Evolutionary conservation across 2,113 vertebrate species (phyloP).

Genomic region (Apaloderma vittatum): DNA sequence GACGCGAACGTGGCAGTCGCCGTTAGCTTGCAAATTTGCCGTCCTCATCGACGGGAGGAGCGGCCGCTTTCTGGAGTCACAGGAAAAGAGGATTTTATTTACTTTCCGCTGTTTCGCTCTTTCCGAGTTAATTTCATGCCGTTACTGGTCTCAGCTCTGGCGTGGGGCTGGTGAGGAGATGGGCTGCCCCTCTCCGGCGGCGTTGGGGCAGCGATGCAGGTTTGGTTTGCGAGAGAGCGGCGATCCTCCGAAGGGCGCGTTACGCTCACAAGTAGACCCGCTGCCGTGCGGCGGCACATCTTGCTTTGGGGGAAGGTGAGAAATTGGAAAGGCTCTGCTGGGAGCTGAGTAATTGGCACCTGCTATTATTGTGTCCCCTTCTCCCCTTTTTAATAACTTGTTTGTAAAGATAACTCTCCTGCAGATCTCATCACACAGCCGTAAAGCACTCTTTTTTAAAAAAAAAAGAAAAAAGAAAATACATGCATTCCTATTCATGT

Average conservation of each 20-base stretch:
- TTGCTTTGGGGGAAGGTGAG: constrained; percentile 70
- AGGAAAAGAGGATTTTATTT: neutral
- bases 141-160: neutral
- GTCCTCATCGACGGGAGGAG: neutral
- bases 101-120: neutral
- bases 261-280: neutral
- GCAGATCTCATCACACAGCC: constrained; percentile 28
- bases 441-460: neutral
- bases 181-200: neutral
- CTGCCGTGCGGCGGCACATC: constrained; percentile 29
- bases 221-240: neutral
- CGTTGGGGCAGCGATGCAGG: neutral
- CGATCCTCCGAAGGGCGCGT: neutral
- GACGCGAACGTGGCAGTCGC: neutral
- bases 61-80: neutral
- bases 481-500: neutral
- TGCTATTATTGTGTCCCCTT: constrained; percentile 54
- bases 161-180: neutral
- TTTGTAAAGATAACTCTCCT: constrained; percentile 53
- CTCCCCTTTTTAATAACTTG: constrained; percentile 54
- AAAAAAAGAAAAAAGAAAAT: neutral
- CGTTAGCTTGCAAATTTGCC: neutral
- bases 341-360: constrained; percentile 69
- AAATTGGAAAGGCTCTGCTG: constrained; percentile 51
- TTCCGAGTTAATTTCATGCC: neutral